Conservation (phyloP, 2,797 vertebrate genomes). For the Myioborus melanocephalus region DNA sequence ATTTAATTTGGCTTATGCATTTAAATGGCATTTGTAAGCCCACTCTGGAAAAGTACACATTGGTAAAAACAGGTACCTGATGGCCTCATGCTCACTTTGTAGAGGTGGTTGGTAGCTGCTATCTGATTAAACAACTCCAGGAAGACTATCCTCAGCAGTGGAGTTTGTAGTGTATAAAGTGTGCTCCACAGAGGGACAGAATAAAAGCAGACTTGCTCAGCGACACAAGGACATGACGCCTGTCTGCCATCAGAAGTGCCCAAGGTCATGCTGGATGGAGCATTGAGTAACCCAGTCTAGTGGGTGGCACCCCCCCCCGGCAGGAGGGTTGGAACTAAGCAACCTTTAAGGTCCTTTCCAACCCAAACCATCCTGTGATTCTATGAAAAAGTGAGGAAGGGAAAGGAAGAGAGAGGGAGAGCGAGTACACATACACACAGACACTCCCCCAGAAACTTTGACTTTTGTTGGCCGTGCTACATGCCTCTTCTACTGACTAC, state of each 20-base stretch:
- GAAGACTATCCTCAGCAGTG: not conserved
- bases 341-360: not conserved
- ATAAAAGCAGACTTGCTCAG: not conserved
- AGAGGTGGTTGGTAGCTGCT: not conserved
- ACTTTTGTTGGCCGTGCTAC: not conserved
- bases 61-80: not conserved
- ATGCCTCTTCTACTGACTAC: not conserved
- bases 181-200: not conserved
- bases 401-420: not conserved
- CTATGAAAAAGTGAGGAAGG: not conserved
- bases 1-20: not conserved
- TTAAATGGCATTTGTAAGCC: not conserved
- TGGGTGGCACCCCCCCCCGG: fast-evolving
- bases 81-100: fast-evolving
- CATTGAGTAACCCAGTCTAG: not conserved
- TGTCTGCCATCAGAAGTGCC: not conserved
- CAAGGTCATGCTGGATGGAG: not conserved
- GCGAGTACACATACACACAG: fast-evolving
- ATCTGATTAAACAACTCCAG: not conserved
- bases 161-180: not conserved
- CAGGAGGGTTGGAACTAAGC: not conserved
- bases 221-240: fast-evolving
- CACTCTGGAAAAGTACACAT: not conserved
- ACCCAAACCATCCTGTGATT: not conserved
- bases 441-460: not conserved